phyloP scores from a whole-genome alignment of 2,797 vertebrate species.

The Trichosurus vulpecula region DNA sequence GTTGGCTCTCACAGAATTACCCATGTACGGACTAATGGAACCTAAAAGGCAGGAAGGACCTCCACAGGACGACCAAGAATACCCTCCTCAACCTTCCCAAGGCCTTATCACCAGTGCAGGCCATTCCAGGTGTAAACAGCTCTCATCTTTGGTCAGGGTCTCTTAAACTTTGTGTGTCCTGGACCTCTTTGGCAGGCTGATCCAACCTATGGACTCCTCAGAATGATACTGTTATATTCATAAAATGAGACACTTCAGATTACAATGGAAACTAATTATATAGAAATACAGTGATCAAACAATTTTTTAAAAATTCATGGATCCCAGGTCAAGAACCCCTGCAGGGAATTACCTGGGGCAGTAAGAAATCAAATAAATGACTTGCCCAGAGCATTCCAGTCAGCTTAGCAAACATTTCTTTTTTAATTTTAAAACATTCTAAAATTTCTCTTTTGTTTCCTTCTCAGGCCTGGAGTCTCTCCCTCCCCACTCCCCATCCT shows the following conservation, averaged over 20 bases:
- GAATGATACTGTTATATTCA: background rate
- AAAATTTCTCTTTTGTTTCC: background rate
- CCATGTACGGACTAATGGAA: background rate
- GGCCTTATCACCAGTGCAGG: background rate
- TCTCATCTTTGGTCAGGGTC: too few relatives aligned
- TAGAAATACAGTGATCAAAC: too few relatives aligned
- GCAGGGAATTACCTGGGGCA: background rate
- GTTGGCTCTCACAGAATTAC: background rate
- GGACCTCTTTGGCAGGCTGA: background rate
- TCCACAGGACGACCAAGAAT: background rate
- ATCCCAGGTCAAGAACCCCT: background rate
- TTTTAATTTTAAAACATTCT: background rate
- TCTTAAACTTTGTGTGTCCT: background rate
- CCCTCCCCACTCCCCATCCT: background rate
- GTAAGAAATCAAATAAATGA: background rate
- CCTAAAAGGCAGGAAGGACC: background rate
- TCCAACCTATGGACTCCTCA: background rate
- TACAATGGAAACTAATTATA: background rate
- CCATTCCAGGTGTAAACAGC: background rate
- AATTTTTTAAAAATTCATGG: too few relatives aligned
- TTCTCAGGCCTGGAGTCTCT: background rate
- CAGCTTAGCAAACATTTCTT: background rate
- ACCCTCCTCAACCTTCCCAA: background rate
- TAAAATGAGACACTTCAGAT: background rate
- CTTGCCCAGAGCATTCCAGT: background rate